phyloP scores from a whole-genome alignment of 2,797 vertebrate species.

The Falco columbarius region DNA sequence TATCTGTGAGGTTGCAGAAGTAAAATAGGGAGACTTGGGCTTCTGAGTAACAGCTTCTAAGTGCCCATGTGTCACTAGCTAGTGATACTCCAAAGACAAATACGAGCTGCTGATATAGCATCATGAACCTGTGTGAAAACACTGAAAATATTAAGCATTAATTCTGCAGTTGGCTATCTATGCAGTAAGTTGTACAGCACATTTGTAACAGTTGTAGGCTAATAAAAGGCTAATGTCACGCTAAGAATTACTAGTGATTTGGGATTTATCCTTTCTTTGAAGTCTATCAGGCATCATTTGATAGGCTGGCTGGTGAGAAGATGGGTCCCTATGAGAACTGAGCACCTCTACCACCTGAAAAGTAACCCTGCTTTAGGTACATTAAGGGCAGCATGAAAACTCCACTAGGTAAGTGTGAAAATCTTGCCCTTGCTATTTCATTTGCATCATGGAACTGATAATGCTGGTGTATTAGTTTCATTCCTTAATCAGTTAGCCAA shows the following conservation, averaged over 20 bases:
- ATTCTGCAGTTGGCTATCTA: background rate
- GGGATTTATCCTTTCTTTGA: background rate
- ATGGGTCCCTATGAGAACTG: background rate
- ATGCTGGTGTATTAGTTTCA: background rate
- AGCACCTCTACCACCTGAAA: background rate
- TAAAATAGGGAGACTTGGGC: slow-evolving; percentile 56
- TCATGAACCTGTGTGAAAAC: slow-evolving; percentile 50
- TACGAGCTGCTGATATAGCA: slow-evolving; percentile 55
- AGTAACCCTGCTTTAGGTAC: background rate
- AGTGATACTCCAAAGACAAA: slow-evolving; percentile 63
- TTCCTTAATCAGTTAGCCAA: background rate
- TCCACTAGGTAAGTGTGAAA: background rate
- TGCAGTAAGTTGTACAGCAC: background rate
- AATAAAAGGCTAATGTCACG: background rate
- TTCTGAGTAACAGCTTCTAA: slow-evolving; percentile 61
- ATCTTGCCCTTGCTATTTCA: background rate
- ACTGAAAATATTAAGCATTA: background rate
- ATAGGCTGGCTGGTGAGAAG: background rate
- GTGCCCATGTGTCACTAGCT: background rate
- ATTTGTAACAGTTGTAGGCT: background rate
- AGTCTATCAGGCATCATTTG: background rate
- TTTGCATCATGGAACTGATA: background rate
- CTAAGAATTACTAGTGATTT: background rate
- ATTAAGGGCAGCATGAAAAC: background rate
- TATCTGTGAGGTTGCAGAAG: slow-evolving; percentile 36